Conservation (phyloP, 2,797 vertebrate species). For the Merluccius polli region DNA sequence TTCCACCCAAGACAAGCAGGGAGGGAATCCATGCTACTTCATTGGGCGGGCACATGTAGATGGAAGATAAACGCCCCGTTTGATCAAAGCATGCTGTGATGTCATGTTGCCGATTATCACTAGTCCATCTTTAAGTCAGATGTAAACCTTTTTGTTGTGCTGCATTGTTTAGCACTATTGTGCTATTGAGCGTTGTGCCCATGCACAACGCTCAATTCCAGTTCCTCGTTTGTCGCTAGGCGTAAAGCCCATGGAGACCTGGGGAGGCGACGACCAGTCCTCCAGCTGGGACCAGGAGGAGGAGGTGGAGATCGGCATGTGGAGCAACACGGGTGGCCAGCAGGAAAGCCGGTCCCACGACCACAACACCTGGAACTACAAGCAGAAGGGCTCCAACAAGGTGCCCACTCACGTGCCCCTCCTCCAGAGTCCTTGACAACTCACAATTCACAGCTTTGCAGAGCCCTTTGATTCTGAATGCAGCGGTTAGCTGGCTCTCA, state of each 20-base stretch:
- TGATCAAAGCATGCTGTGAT: no score
- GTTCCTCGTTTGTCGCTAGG: conserved; percentile 54
- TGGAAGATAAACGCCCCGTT: no score
- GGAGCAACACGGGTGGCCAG: conserved; percentile 86
- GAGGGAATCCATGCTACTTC: neutral
- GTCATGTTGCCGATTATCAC: neutral
- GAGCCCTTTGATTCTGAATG: no score
- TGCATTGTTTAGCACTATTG: neutral
- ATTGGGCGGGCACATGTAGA: no score
- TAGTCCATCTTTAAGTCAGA: neutral
- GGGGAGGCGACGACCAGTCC: conserved; percentile 84
- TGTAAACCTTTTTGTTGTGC: neutral
- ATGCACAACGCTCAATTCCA: neutral
- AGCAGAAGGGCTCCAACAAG: conserved; percentile 89
- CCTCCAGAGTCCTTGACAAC: neutral
- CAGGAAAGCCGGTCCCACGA: conserved; percentile 80
- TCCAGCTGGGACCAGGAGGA: conserved; percentile 93
- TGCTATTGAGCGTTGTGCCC: no score
- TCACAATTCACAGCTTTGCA: no score
- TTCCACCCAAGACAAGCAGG: no score
- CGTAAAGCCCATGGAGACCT: conserved; percentile 92
- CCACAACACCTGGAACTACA: conserved; percentile 87
- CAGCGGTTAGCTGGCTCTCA: no score
- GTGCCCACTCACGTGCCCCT: conserved; percentile 53
- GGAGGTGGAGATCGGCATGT: conserved; percentile 97